phyloP scores from a whole-genome alignment of 1,140 invertebrate species.

The Zaprionus ornatus region DNA sequence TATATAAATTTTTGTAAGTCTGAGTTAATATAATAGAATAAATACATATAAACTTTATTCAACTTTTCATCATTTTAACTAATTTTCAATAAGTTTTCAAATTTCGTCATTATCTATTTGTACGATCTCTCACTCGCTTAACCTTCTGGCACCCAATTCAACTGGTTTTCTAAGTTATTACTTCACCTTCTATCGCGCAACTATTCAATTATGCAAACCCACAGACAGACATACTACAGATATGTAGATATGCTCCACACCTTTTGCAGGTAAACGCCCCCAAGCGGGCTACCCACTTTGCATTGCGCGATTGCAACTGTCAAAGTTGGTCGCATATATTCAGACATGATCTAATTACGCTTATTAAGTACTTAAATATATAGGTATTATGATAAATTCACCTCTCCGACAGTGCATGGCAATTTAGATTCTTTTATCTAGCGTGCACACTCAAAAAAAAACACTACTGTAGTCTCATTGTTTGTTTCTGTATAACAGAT shows the following conservation, averaged over 20 bases:
- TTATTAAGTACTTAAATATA: slow-evolving; percentile 30
- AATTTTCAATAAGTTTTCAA: neutral
- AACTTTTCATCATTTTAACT: no score
- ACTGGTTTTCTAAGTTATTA: slow-evolving; percentile 3
- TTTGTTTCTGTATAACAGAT: no score
- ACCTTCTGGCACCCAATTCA: neutral
- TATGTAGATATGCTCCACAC: slow-evolving; percentile 23
- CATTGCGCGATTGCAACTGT: neutral
- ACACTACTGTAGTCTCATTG: neutral
- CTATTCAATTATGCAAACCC: slow-evolving; percentile 5
- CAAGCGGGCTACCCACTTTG: slow-evolving; percentile 12
- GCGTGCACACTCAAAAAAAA: neutral
- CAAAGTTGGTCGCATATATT: slow-evolving; percentile 14
- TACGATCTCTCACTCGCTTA: neutral
- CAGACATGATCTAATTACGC: slow-evolving; percentile 56
- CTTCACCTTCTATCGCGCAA: neutral
- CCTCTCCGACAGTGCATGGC: slow-evolving; percentile 24
- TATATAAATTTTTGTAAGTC: no score
- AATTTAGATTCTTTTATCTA: slow-evolving; percentile 31
- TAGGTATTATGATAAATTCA: slow-evolving; percentile 16
- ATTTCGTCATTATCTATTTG: neutral
- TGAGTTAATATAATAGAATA: no score
- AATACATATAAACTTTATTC: no score
- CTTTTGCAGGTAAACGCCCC: slow-evolving; percentile 27
- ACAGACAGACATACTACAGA: neutral